Percentiles rank a stretch among this genome's conserved stretches.
Evolutionary conservation across 1,140 invertebrate species (phyloP).

Genomic region (Brachionus rubens): DNA sequence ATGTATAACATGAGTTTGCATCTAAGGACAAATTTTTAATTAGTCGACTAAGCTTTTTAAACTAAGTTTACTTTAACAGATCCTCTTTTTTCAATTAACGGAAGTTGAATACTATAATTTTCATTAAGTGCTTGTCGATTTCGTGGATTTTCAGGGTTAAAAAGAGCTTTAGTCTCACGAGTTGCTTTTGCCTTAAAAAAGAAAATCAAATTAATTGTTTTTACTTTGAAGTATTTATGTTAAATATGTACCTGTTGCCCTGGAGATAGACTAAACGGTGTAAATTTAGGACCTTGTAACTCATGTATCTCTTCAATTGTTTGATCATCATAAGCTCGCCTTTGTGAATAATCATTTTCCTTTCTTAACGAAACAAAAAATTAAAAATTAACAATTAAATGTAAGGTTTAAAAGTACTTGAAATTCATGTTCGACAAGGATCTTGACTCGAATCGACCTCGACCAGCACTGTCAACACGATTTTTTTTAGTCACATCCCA

Average conservation of each 20-base stretch:
- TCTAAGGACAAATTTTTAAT: no score
- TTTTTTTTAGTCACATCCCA: conserved; percentile 2
- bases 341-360: background rate
- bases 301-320: conserved; percentile 3
- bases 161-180: conserved; percentile 50
- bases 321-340: background rate
- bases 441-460: background rate
- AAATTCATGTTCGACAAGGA: conserved; percentile 1
- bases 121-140: conserved; percentile 56
- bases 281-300: background rate
- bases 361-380: no score
- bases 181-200: conserved; percentile 4
- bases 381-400: background rate
- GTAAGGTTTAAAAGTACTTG: background rate
- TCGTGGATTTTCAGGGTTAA: conserved; percentile 55
- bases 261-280: conserved; percentile 12
- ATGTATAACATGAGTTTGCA: conserved; percentile 42
- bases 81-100: conserved; percentile 54
- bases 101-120: conserved; percentile 58
- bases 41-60: no score
- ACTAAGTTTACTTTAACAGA: conserved; percentile 50
- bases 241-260: conserved; percentile 2
- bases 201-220: background rate
- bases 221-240: background rate
- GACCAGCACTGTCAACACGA: background rate